These are phyloP conservation scores for Lepidurus apus DNA, from an alignment of 1,140 invertebrate species.

Conservation along the genomic window DNA sequence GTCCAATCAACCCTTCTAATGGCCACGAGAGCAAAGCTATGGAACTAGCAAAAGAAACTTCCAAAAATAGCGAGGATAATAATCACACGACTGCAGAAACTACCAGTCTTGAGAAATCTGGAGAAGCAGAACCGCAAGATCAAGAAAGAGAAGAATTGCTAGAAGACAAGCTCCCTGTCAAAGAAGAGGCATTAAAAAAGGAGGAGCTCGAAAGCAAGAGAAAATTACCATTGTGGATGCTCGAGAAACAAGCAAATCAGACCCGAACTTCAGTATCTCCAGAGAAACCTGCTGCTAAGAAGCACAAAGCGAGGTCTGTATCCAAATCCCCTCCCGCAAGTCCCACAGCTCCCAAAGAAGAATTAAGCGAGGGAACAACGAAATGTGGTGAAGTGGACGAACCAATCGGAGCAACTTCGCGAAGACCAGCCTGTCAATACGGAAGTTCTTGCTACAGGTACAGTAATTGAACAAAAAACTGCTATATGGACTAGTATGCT, in stretches of 20 bases:
- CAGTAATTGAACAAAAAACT: too few species aligned
- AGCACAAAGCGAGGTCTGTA: neutral
- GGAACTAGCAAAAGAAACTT: neutral
- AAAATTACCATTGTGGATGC: conserved; percentile 29
- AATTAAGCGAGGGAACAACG: neutral
- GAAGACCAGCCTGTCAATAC: conserved; percentile 42
- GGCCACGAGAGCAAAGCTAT: too few species aligned
- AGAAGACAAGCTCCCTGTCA: neutral
- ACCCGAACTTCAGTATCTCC: neutral
- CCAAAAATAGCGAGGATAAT: neutral
- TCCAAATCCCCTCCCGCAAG: neutral
- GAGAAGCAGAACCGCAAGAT: neutral
- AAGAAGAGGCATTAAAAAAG: neutral
- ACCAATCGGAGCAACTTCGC: neutral
- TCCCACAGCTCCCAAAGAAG: neutral
- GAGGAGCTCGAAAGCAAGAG: neutral
- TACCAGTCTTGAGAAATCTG: neutral
- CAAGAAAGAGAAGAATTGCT: neutral
- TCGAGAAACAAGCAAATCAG: neutral
- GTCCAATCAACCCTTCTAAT: neutral
- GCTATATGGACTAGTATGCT: too few species aligned
- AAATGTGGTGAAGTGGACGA: neutral
- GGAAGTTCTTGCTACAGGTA: conserved; percentile 46
- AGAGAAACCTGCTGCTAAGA: neutral
- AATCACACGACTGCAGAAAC: neutral